Base-by-base conservation (phyloP, 1,140 invertebrate species). In the Drosophila tani region DNA sequence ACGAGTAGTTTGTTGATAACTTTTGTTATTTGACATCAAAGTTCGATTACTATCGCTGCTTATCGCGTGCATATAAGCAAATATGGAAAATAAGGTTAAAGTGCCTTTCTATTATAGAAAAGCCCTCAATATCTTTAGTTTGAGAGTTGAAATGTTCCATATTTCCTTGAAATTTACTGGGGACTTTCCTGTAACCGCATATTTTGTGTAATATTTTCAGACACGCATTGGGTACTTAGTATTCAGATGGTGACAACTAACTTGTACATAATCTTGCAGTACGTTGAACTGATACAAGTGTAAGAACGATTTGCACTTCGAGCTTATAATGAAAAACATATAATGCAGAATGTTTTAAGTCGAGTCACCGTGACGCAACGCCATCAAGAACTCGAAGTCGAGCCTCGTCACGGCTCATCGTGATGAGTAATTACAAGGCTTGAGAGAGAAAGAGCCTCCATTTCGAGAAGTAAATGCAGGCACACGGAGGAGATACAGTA, bases 231-330 rank as follows among this genome's bases (percentile, higher is more conserved):
- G 29, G 17, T 12, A 60, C 9, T 60, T 43, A 60, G 35, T 65
- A 47, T 38, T 65, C 17, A 21, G 24, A 9, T 21, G n/a, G 32
- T 32, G 27, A 9, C n/a, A 51, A 51, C 59, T 29, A 27, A 62
- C 17, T 62, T 55, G 24, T 27, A 55, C 50, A 55, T 46, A 40
- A 53, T 74, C 19, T 21, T 24, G 19, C 32, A 63, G 58, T 49
- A 15, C 56, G 15, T 68, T 84, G 43, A 76, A 84, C 81, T 83
- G 76, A 59, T 63, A 57, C 8, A 38, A 19, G 35, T 71, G 32
- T 7, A 71, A 40, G 64, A 47, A 66, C 19, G 21, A 70, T 29
- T 45, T 41, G 14, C 24, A 57, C 15, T 71, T 17, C 14, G 47
- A 40, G 14, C 17, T 15, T 45, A 40, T 65, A 38, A 51, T 12